Percentiles rank a stretch among this genome's conserved stretches.
phyloP scores from a whole-genome alignment of 2,797 vertebrate species.

The Danio albolineatus region DNA sequence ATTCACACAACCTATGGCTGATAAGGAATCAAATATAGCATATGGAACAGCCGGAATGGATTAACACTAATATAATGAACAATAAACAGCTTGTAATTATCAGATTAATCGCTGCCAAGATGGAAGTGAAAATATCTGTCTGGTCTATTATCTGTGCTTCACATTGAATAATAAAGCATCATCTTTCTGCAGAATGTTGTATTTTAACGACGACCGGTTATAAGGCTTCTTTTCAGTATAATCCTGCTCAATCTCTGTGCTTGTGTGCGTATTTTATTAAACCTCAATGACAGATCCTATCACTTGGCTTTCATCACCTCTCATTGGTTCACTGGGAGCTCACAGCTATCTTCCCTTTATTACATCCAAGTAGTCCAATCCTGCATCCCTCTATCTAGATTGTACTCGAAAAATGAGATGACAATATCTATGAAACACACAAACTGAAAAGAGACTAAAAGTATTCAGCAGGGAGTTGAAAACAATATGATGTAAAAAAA shows the following conservation, averaged over 20 bases:
- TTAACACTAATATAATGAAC: conserved; percentile 74
- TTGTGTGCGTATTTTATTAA: conserved; percentile 66
- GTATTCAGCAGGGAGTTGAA: neutral
- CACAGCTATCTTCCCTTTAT: conserved; percentile 62
- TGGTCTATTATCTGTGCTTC: neutral
- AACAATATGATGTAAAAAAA: no score
- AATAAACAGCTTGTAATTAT: conserved; percentile 75
- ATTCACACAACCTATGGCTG: conserved; percentile 65
- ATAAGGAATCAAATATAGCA: conserved; percentile 66
- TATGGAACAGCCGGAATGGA: conserved; percentile 72
- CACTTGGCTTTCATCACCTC: conserved; percentile 63
- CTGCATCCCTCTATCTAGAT: neutral
- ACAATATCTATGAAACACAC: neutral
- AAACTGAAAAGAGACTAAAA: neutral
- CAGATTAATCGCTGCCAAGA: conserved; percentile 67
- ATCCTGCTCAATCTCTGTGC: conserved; percentile 54
- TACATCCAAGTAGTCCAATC: conserved; percentile 19
- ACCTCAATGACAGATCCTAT: conserved; percentile 76
- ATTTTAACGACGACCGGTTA: conserved; percentile 46
- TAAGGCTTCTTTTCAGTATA: conserved; percentile 66
- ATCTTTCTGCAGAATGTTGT: neutral
- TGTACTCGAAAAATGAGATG: neutral
- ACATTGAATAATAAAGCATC: neutral
- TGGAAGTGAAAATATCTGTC: neutral
- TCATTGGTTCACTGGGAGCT: neutral